Evolutionary conservation across 2,888 invertebrate genomes (phyloP), one percentile per base, ranked within the genome.

Genomic region (Steromphala cineraria): DNA sequence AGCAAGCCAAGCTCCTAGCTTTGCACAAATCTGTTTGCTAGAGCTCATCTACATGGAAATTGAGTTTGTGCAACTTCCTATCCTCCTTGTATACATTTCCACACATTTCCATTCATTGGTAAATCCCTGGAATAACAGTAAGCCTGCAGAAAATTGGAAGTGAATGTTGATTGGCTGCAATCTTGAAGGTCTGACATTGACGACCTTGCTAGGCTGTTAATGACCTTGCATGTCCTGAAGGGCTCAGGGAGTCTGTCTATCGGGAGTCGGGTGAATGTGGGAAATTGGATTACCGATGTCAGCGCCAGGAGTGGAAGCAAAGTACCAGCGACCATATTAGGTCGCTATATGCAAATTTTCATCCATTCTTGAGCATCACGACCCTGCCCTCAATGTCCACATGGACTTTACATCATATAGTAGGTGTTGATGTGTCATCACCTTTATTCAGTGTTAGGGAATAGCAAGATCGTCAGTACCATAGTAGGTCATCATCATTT

Each of bases 21-120:
- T 19, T 8, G 19, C 5, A 19, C 10, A n/a, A 56, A 56, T 19
- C 56, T 56, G 56, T 71, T 71, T 71, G 13, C 36, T n/a, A 19
- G 17, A 36, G 19, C 31, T 36, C n/a, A 71, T 71, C 71, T 71
- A 36, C 71, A 71, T 71, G n/a, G 40, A 71, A 71, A 71, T 71
- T 71, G 71, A 17, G 36, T n/a, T 15, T 40, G 19, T 46, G 40
- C 40, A 71, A 40, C 28, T 31, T 4, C 2, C 17, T 46, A 71
- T 7, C 17, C 10, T 36, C 71, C 7, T 71, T 36, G 71, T 71
- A 71, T 71, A 36, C 19, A 71, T 71, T 71, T 71, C 19, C 40
- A 19, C 19, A 31, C 36, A 71, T 71, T 71, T 71, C 71, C 71
- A 71, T 71, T 71, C 71, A 71, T 71, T 19, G 71, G 10, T 19